Conservation (phyloP, 2,797 vertebrate species). For the Prionace glauca region DNA sequence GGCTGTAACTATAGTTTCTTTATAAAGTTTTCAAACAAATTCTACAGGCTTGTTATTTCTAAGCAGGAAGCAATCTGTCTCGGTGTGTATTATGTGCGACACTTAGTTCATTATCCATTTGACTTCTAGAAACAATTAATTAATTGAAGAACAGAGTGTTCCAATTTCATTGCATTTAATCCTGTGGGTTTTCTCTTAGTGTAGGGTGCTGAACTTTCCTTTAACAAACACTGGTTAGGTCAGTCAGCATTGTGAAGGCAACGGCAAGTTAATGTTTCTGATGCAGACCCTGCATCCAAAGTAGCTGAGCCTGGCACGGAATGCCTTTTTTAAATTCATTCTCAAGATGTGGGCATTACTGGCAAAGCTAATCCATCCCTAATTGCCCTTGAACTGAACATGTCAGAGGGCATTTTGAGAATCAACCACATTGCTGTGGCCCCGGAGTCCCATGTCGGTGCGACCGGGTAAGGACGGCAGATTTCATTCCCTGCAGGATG, state of each 20-base stretch:
- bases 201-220: neutral
- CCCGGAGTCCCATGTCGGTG: too few relatives aligned
- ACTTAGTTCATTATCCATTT: neutral
- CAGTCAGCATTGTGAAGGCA: neutral
- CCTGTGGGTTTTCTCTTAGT: neutral
- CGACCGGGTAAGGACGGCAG: too few relatives aligned
- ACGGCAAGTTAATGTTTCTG: neutral
- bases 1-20: slow-evolving; percentile 22
- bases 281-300: neutral
- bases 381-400: neutral
- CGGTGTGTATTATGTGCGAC: neutral
- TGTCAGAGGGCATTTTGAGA: too few relatives aligned
- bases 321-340: too few relatives aligned
- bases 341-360: neutral
- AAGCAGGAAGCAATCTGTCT: slow-evolving; percentile 6
- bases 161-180: neutral
- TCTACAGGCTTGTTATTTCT: neutral
- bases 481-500: too few relatives aligned
- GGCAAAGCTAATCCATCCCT: neutral
- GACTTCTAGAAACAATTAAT: slow-evolving; percentile 29
- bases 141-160: slow-evolving; percentile 26
- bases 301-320: neutral
- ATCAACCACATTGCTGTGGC: too few relatives aligned
- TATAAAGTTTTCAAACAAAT: neutral
- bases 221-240: neutral